Conservation (phyloP, 2,888 invertebrate species). For the Atethmia centrago region DNA sequence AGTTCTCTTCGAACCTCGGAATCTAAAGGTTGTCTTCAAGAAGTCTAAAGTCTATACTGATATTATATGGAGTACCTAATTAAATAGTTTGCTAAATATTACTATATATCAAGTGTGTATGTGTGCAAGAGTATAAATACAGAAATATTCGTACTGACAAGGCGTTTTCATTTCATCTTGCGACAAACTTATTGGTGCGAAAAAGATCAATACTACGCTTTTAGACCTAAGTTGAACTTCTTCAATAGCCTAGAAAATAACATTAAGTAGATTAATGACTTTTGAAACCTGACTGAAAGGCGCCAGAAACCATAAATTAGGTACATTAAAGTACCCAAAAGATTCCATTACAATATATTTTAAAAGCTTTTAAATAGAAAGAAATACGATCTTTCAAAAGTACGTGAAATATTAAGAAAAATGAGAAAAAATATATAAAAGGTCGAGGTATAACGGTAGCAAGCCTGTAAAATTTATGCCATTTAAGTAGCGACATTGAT, state of each 20-base stretch:
- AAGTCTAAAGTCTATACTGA: too few species aligned
- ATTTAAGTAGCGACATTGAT: conserved; percentile 77
- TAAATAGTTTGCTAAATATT: too few species aligned
- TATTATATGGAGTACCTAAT: too few species aligned
- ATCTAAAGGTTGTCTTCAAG: too few species aligned
- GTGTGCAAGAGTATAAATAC: too few species aligned
- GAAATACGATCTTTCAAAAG: conserved; percentile 65
- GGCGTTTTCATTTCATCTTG: not conserved
- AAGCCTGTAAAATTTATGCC: conserved; percentile 74
- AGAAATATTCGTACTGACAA: too few species aligned
- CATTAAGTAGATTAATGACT: conserved; percentile 42
- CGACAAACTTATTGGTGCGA: not conserved
- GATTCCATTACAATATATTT: conserved; percentile 56
- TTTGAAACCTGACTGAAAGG: conserved; percentile 33
- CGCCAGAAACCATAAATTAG: conserved; percentile 37
- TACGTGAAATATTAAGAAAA: conserved; percentile 71
- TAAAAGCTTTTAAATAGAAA: conserved; percentile 63
- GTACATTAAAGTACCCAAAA: conserved; percentile 41
- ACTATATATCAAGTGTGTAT: too few species aligned
- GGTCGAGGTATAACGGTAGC: conserved; percentile 64
- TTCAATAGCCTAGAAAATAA: conserved; percentile 34
- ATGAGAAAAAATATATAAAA: conserved; percentile 71
- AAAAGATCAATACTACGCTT: conserved; percentile 34
- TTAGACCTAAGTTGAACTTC: conserved; percentile 20
- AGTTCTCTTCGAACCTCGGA: too few species aligned